Base-by-base conservation (phyloP, 2,888 invertebrate genomes). In the Elysia crispata region DNA sequence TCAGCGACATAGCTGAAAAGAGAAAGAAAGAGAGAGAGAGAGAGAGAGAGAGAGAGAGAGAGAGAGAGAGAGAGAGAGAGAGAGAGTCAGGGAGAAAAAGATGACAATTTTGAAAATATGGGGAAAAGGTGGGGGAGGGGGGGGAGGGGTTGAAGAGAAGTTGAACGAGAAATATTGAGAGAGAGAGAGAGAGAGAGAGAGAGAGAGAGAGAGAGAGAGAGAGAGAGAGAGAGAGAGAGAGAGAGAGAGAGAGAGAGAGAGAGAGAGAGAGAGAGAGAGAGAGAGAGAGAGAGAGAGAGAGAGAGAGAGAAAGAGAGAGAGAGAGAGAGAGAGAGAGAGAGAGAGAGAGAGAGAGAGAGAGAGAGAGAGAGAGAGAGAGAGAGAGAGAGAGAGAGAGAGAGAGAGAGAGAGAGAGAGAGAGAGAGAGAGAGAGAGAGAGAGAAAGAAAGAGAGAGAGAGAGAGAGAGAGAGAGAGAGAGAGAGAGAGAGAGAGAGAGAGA, bases 301-400 rank as follows among this genome's bases (percentile, higher is more conserved):
- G 73, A 74, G 73, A 28, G 41, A 41, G 41, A 11, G 41, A 11
- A 41, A 6, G 11, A 41, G 11, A 41, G 11, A 41, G 41, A 11
- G 41, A 11, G 41, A 11, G 41, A 3, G 41, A 11, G 11, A 11
- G 11, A 3, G 41, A 15, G 60, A 60, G 60, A 60, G 60, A 60
- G 15, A 49, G 74, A 75, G 74, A 62, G 23, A 62, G 74, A 75
- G 74, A 62, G 31, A 62, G 73, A 74, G 73, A 28, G 57, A 30
- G 57, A 57, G 73, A 41, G 41, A 72, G 1, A n/a, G 28, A 72
- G n/a, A 6, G 31, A 31, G 33, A 60, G 54, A 54, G 54, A 28
- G 57, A 41, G 41, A 41, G 11, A 3, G 41, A 41, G 5, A 3
- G 3, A 41, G 41, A 41, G 41, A 41, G 5, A 41, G 41, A 41